Conservation (phyloP, 2,888 invertebrate species). For the Ceriagrion tenellum region DNA sequence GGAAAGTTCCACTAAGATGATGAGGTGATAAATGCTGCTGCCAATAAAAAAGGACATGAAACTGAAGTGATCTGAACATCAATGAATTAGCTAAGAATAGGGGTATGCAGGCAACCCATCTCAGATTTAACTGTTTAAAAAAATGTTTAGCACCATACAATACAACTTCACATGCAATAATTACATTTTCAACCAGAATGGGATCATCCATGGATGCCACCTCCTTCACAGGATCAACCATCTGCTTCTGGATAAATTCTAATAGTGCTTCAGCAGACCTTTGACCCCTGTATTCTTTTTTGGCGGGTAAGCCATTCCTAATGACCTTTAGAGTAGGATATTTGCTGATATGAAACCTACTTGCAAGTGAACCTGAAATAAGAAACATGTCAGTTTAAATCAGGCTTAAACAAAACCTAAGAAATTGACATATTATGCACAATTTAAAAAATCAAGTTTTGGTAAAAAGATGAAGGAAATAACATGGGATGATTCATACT, state of each 20-base stretch:
- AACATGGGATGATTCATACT: not conserved
- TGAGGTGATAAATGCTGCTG: no score
- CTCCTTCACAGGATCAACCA: slow-evolving; percentile 91
- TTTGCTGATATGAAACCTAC: slow-evolving; percentile 97
- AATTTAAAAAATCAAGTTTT: not conserved
- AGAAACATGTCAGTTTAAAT: slow-evolving; percentile 25
- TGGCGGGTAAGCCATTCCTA: slow-evolving; percentile 92
- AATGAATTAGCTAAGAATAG: no score
- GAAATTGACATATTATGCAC: not conserved
- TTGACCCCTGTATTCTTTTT: slow-evolving; percentile 93
- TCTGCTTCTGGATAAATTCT: slow-evolving; percentile 92
- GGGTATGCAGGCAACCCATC: no score
- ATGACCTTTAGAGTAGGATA: slow-evolving; percentile 99
- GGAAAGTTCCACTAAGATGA: no score
- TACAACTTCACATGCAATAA: not conserved
- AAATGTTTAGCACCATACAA: no score
- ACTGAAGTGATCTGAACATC: no score
- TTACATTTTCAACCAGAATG: slow-evolving; percentile 49
- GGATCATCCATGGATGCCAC: slow-evolving; percentile 79
- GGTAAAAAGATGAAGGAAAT: not conserved
- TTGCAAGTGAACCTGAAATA: slow-evolving; percentile 85
- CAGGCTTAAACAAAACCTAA: no score
- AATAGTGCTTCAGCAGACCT: slow-evolving; percentile 94
- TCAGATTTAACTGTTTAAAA: no score
- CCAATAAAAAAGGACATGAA: no score